phyloP scores from a whole-genome alignment of 2,888 invertebrate genomes.

The Antitype chi region DNA sequence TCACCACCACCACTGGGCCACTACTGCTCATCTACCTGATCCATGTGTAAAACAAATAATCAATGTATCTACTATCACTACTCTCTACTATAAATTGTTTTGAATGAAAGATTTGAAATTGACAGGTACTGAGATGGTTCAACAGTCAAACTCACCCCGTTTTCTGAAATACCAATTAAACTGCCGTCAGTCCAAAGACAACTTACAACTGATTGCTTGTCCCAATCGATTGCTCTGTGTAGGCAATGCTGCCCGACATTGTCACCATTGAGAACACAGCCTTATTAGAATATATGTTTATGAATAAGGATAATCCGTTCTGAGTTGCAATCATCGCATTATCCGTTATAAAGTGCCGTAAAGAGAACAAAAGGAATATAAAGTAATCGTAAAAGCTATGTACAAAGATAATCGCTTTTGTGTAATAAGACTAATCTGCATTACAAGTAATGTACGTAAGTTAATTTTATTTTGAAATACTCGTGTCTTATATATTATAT shows the following conservation, averaged over 20 bases:
- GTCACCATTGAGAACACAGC: not conserved
- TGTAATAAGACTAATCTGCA: slow-evolving; percentile 34
- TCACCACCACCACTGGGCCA: no score
- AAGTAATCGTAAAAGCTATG: slow-evolving; percentile 48
- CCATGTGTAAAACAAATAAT: not conserved
- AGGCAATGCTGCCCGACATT: not conserved
- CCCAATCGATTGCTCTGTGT: not conserved
- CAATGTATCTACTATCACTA: not conserved
- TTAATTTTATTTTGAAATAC: slow-evolving; percentile 33
- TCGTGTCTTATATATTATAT: slow-evolving; percentile 26
- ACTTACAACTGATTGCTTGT: slow-evolving; percentile 1
- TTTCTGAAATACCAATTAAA: not conserved
- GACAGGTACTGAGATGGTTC: no score
- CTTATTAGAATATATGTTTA: slow-evolving; percentile 15
- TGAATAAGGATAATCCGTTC: slow-evolving; percentile 45
- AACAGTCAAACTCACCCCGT: not conserved
- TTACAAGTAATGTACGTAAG: slow-evolving; percentile 20
- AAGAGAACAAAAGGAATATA: slow-evolving; percentile 55
- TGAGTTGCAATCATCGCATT: slow-evolving; percentile 51
- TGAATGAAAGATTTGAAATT: not conserved
- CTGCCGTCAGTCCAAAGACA: not conserved
- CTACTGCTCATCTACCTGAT: no score
- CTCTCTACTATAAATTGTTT: not conserved
- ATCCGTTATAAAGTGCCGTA: slow-evolving; percentile 40
- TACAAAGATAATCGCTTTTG: slow-evolving; percentile 45